A percentile compares a stretch with the other conserved stretches of the same genome.
Conservation (phyloP, 2,797 vertebrate genomes). For the Eurystomus glaucurus region DNA sequence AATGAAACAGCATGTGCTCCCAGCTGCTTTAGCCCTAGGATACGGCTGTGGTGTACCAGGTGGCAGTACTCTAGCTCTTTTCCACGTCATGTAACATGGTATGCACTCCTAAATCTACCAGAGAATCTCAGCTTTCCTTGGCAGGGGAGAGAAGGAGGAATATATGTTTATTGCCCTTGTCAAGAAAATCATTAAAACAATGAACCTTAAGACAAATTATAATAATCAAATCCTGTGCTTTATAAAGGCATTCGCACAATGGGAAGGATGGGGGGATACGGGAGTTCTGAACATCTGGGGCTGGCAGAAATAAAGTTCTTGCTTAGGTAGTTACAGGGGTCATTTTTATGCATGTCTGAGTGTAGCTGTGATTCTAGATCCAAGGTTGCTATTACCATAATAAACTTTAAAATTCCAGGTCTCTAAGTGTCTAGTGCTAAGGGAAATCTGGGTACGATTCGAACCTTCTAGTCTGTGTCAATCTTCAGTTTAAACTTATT, state of each 20-base stretch:
- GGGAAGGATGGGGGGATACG: neutral
- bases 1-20: slow-evolving; percentile 8
- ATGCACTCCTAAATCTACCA: neutral
- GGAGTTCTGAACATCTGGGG: slow-evolving; percentile 8
- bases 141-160: neutral
- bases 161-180: slow-evolving; percentile 23
- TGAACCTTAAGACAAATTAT: slow-evolving; percentile 8
- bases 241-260: neutral
- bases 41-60: neutral
- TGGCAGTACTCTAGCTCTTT: slow-evolving; percentile 31
- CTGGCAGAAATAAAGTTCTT: neutral
- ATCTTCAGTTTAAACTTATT: neutral
- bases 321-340: neutral
- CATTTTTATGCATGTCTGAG: neutral
- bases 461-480: neutral
- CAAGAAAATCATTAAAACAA: slow-evolving; percentile 36
- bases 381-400: neutral
- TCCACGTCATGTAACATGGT: neutral
- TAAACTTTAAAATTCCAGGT: neutral
- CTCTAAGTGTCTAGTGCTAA: neutral
- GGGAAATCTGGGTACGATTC: slow-evolving; percentile 19
- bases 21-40: slow-evolving; percentile 49
- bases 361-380: neutral
- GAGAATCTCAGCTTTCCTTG: slow-evolving; percentile 33
- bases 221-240: neutral